These are phyloP conservation scores for Synanthedon formicaeformis DNA, from an alignment of 2,888 invertebrate species.

Conservation along the genomic window DNA sequence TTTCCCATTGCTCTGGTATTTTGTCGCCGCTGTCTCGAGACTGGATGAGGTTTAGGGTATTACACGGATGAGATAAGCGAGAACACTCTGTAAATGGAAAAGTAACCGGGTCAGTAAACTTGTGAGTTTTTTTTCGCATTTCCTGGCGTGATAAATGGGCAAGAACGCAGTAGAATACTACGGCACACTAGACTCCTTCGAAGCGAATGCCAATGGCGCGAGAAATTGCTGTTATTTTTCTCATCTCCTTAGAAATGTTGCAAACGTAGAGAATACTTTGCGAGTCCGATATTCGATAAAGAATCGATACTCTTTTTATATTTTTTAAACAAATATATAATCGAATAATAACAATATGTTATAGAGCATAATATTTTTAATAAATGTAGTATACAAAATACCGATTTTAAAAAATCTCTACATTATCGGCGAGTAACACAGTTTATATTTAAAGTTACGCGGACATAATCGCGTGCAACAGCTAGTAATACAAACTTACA, in stretches of 20 bases:
- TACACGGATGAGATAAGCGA: slow-evolving; percentile 48
- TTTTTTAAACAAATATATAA: no score
- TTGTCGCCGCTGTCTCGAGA: neutral
- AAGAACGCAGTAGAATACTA: slow-evolving; percentile 13
- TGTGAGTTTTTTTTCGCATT: slow-evolving; percentile 45
- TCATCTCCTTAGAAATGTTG: slow-evolving; percentile 32
- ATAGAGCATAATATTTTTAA: no score
- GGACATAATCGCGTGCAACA: no score
- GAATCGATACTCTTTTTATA: neutral
- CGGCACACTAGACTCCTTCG: slow-evolving; percentile 26
- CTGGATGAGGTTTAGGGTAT: slow-evolving; percentile 26
- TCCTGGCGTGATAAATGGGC: slow-evolving; percentile 58
- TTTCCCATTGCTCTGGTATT: neutral
- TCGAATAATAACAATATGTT: no score
- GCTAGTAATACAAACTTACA: no score
- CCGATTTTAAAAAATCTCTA: no score
- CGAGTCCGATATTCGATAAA: neutral
- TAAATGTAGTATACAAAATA: no score
- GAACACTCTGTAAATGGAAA: slow-evolving; percentile 56
- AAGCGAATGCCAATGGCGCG: slow-evolving; percentile 52
- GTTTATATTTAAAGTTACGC: no score
- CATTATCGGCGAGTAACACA: no score
- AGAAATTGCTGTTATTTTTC: slow-evolving; percentile 49
- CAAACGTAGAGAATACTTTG: neutral
- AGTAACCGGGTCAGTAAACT: slow-evolving; percentile 52